Percentiles rank a stretch among this genome's conserved stretches.
Evolutionary conservation across 92 coral and sea anemone species (phyloP).

Genomic region (Parazoanthus darwini): DNA sequence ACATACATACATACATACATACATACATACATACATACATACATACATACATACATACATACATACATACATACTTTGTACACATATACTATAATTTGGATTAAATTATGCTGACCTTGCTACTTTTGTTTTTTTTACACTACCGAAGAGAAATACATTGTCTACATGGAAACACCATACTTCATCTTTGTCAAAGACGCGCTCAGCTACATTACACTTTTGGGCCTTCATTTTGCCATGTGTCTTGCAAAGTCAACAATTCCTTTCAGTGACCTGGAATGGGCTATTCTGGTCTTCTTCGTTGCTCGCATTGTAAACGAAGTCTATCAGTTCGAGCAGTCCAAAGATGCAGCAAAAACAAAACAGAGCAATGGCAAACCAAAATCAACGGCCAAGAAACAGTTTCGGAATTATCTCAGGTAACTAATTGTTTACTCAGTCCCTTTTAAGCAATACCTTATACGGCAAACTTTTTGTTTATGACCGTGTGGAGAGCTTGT

Average conservation of each 20-base stretch:
- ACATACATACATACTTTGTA: no score
- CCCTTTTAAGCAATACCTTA: no score
- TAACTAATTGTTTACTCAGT: background rate
- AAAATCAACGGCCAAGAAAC: background rate
- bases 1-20: no score
- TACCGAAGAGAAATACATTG: background rate
- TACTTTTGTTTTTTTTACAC: background rate
- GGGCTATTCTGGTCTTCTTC: conserved; percentile 25
- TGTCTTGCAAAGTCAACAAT: conserved; percentile 26
- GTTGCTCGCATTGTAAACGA: conserved; percentile 21
- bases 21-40: no score
- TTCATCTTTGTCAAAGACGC: conserved; percentile 45
- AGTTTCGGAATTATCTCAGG: conserved; percentile 15
- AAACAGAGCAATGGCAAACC: background rate
- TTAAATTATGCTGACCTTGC: no score
- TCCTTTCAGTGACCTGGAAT: conserved; percentile 33
- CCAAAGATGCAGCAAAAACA: background rate
- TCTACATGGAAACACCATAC: conserved; percentile 26
- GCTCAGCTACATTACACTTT: conserved; percentile 27
- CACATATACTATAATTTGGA: no score
- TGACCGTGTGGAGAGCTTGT: no score
- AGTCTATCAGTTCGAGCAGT: background rate
- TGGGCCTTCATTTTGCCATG: conserved; percentile 36
- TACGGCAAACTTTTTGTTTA: no score
- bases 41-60: no score